Evolutionary conservation across 2,888 invertebrate genomes (phyloP).

Genomic region (Nematopogon swammerdamellus): DNA sequence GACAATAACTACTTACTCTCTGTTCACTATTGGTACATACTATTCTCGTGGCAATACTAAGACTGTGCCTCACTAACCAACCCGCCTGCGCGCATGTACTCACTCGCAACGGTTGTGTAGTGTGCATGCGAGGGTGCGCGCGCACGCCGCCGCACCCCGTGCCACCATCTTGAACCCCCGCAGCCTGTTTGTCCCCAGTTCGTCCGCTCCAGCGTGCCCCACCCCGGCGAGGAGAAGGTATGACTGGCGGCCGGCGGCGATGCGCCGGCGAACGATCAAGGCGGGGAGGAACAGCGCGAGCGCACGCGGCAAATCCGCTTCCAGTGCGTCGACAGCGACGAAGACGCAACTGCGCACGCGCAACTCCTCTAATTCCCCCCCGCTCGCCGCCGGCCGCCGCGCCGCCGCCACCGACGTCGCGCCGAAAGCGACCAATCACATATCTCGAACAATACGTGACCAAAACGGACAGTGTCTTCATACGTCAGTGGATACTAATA

Average conservation of each 20-base stretch:
- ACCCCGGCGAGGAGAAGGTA: constrained; percentile 76
- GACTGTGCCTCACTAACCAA: too few relatives aligned
- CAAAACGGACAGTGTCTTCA: too few relatives aligned
- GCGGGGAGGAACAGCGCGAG: constrained; percentile 8
- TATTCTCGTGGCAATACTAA: too few relatives aligned
- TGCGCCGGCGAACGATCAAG: constrained; percentile 12
- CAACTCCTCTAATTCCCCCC: neutral
- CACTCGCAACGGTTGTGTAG: too few relatives aligned
- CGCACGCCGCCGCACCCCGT: neutral
- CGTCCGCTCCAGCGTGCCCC: constrained; percentile 68
- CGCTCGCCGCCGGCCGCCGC: neutral
- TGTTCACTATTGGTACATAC: too few relatives aligned
- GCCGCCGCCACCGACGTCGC: neutral
- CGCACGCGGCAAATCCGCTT: constrained; percentile 36
- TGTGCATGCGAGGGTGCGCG: constrained; percentile 7
- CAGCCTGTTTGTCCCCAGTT: constrained; percentile 55
- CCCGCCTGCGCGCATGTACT: too few relatives aligned
- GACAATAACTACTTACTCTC: too few relatives aligned
- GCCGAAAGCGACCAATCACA: neutral
- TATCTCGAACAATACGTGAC: too few relatives aligned
- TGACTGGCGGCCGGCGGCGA: constrained; percentile 64
- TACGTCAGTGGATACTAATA: too few relatives aligned
- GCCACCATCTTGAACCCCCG: neutral
- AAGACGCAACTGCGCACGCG: constrained; percentile 27
- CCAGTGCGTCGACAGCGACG: constrained; percentile 42